Evolutionary conservation across 2,797 vertebrate genomes (phyloP).

Genomic region (Ambastaia sidthimunki): DNA sequence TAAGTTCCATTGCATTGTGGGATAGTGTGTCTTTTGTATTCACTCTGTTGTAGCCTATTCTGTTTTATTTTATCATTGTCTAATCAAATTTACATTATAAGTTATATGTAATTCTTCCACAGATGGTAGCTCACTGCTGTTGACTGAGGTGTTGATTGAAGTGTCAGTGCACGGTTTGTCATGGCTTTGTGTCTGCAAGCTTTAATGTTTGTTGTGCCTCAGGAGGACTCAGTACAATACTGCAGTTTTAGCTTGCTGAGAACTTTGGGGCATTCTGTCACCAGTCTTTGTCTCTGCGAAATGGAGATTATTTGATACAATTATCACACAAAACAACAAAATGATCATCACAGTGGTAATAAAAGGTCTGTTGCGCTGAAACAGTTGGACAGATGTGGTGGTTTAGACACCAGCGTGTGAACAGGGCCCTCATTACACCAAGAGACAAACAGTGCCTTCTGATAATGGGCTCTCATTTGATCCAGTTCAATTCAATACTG

Average conservation of each 20-base stretch:
- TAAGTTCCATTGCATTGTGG: no score
- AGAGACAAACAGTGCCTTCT: conserved; percentile 62
- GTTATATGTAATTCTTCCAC: conserved; percentile 1
- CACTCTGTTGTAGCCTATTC: neutral
- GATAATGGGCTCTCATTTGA: conserved; percentile 67
- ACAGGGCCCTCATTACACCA: conserved; percentile 67
- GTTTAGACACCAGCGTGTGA: conserved; percentile 55
- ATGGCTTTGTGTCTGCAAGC: neutral
- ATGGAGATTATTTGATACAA: conserved; percentile 44
- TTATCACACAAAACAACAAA: conserved; percentile 48
- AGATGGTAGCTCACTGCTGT: conserved; percentile 9
- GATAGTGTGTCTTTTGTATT: neutral
- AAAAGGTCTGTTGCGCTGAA: conserved; percentile 43
- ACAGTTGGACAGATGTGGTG: conserved; percentile 52
- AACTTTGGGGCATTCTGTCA: conserved; percentile 30
- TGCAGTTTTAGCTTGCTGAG: conserved; percentile 2
- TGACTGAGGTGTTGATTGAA: conserved; percentile 34
- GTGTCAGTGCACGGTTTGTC: conserved; percentile 25
- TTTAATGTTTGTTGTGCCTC: conserved; percentile 23
- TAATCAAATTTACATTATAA: conserved; percentile 3
- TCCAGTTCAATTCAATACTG: conserved; percentile 65
- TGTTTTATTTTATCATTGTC: neutral
- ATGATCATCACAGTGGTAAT: conserved; percentile 48
- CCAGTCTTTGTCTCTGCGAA: conserved; percentile 40
- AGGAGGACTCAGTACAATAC: conserved; percentile 22